phyloP scores from a whole-genome alignment of 2,888 invertebrate genomes.

The Mongoloraphidia duomilia region DNA sequence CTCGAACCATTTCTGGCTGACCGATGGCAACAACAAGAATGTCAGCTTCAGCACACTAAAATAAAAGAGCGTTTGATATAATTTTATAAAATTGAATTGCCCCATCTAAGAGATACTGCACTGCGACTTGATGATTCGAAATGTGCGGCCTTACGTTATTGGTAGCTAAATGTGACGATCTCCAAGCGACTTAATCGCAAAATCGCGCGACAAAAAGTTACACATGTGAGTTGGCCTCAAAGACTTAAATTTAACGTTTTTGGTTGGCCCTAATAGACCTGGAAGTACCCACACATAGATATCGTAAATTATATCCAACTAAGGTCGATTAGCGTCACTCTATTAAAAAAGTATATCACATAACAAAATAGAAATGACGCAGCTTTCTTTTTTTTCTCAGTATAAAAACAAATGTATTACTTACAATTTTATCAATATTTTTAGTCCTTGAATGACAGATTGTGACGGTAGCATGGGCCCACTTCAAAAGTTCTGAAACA shows the following conservation, averaged over 20 bases:
- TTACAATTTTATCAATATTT: slow-evolving; percentile 60
- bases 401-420: slow-evolving; percentile 10
- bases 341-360: background rate
- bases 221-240: too few relatives aligned
- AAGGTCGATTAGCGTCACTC: background rate
- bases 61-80: slow-evolving; percentile 10
- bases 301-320: slow-evolving; percentile 8
- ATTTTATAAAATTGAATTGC: background rate
- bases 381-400: background rate
- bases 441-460: slow-evolving; percentile 91
- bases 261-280: too few relatives aligned
- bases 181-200: too few relatives aligned
- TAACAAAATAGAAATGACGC: too few relatives aligned
- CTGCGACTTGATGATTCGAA: too few relatives aligned
- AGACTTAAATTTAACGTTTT: too few relatives aligned
- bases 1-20: slow-evolving; percentile 75
- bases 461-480: slow-evolving; percentile 95
- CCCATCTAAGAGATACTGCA: too few relatives aligned
- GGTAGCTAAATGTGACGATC: too few relatives aligned
- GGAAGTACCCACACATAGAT: background rate
- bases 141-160: too few relatives aligned
- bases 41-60: slow-evolving; percentile 56
- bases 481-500: slow-evolving; percentile 82
- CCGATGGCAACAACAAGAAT: slow-evolving; percentile 96
- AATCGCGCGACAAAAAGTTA: too few relatives aligned